Conservation (phyloP, 2,797 vertebrate genomes). For the Sebastes steindachneri region DNA sequence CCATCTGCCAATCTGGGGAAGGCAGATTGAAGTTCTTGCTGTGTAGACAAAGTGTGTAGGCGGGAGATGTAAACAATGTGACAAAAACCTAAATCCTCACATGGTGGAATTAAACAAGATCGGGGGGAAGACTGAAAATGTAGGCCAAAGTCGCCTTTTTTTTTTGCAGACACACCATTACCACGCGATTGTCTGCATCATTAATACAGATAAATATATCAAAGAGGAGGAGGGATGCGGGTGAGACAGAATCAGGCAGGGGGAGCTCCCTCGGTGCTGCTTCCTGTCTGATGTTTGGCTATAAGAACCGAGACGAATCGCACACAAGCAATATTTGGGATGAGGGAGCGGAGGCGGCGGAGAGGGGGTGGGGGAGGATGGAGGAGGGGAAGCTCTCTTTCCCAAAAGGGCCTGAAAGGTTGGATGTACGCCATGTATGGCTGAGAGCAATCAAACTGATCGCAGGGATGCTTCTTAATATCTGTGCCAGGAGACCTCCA, state of each 20-base stretch:
- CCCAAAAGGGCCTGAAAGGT: conserved; percentile 65
- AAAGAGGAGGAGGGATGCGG: conserved; percentile 50
- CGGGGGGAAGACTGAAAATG: conserved; percentile 22
- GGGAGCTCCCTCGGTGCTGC: conserved; percentile 36
- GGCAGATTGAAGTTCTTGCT: conserved; percentile 51
- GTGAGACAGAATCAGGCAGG: conserved; percentile 64
- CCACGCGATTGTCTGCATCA: conserved; percentile 26
- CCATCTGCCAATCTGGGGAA: conserved; percentile 66
- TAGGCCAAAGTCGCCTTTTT: conserved; percentile 50
- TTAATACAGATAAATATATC: conserved; percentile 66
- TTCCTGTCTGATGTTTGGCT: conserved; percentile 74
- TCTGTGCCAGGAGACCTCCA: conserved; percentile 51
- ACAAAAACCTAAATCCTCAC: conserved; percentile 58
- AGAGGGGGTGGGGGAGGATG: conserved; percentile 34
- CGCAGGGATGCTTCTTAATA: conserved; percentile 60
- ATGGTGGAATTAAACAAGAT: conserved; percentile 37
- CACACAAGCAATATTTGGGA: conserved; percentile 71
- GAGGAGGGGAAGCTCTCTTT: conserved; percentile 49
- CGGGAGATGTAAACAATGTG: conserved; percentile 63
- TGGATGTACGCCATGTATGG: conserved; percentile 64
- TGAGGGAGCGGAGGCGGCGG: conserved; percentile 41
- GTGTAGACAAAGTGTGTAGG: conserved; percentile 49
- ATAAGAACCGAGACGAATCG: conserved; percentile 59
- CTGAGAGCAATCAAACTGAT: conserved; percentile 72
- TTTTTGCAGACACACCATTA: conserved; percentile 20